Conservation (phyloP, 2,888 invertebrate genomes). For the Lepidochrysops patricia region DNA sequence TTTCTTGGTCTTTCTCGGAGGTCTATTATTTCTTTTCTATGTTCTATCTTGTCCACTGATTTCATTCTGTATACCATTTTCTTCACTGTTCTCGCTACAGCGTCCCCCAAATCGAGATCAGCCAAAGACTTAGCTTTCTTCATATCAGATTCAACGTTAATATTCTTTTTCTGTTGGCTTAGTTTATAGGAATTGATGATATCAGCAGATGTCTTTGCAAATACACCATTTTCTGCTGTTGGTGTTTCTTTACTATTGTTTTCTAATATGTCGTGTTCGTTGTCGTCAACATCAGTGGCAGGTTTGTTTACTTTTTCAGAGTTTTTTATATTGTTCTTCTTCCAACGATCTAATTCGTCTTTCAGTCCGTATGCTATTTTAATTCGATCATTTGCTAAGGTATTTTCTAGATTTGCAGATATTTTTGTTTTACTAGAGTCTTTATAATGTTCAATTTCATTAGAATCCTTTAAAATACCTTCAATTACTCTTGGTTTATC, state of each 20-base stretch:
- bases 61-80: conserved; percentile 44
- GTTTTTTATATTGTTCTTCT: background rate
- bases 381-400: background rate
- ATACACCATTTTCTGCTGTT: background rate
- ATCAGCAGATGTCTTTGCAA: conserved; percentile 12
- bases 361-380: background rate
- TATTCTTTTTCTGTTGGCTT: conserved; percentile 15
- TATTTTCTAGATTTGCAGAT: background rate
- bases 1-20: conserved; percentile 43
- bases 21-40: conserved; percentile 36
- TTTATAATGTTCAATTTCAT: background rate
- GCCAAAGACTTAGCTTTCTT: conserved; percentile 39
- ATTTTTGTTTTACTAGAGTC: background rate
- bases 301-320: background rate
- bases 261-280: background rate
- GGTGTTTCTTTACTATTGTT: background rate
- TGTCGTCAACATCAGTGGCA: background rate
- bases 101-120: conserved; percentile 44
- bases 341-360: background rate
- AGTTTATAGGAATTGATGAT: conserved; percentile 8
- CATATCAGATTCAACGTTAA: conserved; percentile 23
- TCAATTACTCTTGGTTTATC: conserved; percentile 42
- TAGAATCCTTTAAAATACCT: conserved; percentile 33
- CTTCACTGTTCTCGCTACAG: conserved; percentile 43
- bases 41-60: conserved; percentile 37